These are phyloP conservation scores for Ochlodes sylvanus DNA, from an alignment of 2,888 invertebrate species.

Conservation along the genomic window DNA sequence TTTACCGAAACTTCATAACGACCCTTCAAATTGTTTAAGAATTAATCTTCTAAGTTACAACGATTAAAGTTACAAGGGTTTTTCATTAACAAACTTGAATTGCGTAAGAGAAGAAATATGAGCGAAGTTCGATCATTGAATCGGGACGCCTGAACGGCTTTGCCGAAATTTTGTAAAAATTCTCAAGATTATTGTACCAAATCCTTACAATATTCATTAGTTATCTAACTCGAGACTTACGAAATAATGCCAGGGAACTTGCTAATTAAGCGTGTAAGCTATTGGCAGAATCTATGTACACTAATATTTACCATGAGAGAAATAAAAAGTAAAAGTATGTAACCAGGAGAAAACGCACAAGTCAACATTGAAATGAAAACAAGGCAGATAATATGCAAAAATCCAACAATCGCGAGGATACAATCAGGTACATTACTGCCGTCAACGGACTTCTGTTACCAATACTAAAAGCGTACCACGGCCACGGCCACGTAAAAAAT, in stretches of 20 bases:
- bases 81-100: constrained; percentile 75
- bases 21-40: constrained; percentile 59
- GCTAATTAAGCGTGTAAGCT: neutral
- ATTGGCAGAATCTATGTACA: neutral
- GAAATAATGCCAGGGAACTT: constrained; percentile 6
- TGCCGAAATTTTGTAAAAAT: constrained; percentile 56
- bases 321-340: too few species aligned
- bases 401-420: too few species aligned
- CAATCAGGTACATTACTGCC: too few species aligned
- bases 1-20: constrained; percentile 42
- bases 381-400: too few species aligned
- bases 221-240: constrained; percentile 9
- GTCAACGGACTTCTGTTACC: too few species aligned
- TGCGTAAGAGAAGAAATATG: constrained; percentile 72
- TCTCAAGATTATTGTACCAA: constrained; percentile 40
- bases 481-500: neutral
- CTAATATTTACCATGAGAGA: too few species aligned
- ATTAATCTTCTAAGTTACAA: constrained; percentile 66
- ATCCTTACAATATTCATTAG: constrained; percentile 38
- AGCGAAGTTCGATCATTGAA: constrained; percentile 72
- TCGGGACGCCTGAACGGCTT: constrained; percentile 57
- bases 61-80: constrained; percentile 70
- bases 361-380: too few species aligned
- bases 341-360: too few species aligned
- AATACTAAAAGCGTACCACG: too few species aligned